Evolutionary conservation across 2,113 vertebrate genomes (phyloP), one percentile per base, ranked within the genome.

Genomic region (Ceratotherium simum): DNA sequence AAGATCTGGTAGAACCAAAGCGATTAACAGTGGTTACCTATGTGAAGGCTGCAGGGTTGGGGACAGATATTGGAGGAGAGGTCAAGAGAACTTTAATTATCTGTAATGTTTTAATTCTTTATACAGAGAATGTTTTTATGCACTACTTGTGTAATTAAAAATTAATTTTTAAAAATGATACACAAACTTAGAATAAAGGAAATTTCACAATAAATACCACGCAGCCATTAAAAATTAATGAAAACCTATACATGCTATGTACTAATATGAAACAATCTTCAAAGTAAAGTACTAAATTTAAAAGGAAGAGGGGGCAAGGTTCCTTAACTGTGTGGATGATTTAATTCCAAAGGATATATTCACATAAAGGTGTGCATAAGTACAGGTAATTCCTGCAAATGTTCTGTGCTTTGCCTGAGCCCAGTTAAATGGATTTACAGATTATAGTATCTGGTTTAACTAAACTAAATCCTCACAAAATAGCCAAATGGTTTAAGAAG

Each of bases 391-490:
- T 83, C 27, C 58, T 56, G 23, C 29, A 82, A 81, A 82, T 17
- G 18, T 64, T 73, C 48, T 69, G 14, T 56, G n/a, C 51, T 79
- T 64, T 70, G 72, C 18, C 36, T 54, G 13, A 87, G 51, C 60
- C 20, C 79, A 89, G 67, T 51, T 88, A 67, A 67, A 88, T 67
- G 31, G 78, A 92, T 51, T 75, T 67, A 87, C 36, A 75, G 31
- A 69, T 69, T 60, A 76, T 21, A 60, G 10, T 42, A 69, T 65
- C 36, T 56, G 18, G 48, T 48, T 92, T 88, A 88, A 81, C 25
- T 36, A 58, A 96, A 89, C 48, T 89, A 89, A 89, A 93, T 69
- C 69, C n/a, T 89, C 46, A 51, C 21, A 60, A 89, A 89, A 89
- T n/a, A 93, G 84, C 29, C 33, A 89, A 75, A 36, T 62, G 48